Conservation (phyloP, 2,113 vertebrate genomes). For the Otis tarda region DNA sequence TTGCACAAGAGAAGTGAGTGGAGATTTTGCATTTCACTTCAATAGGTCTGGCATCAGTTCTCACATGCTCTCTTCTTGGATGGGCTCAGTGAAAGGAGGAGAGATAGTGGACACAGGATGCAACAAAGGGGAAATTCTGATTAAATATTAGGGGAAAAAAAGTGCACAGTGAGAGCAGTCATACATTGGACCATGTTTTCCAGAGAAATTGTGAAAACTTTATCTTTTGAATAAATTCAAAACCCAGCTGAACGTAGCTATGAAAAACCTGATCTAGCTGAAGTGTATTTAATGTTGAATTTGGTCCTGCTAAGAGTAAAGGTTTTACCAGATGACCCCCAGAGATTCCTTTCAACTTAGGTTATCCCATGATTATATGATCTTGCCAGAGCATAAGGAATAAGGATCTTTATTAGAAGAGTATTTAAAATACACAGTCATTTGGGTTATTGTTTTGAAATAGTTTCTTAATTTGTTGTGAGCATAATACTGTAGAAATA, state of each 20-base stretch:
- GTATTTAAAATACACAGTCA: background rate
- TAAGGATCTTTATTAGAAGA: background rate
- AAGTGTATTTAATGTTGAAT: background rate
- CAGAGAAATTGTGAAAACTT: background rate
- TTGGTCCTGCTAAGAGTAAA: background rate
- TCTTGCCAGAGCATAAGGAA: background rate
- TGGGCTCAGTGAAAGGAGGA: background rate
- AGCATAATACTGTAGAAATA: background rate
- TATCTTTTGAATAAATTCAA: background rate
- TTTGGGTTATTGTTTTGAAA: background rate
- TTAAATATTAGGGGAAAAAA: background rate
- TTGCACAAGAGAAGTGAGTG: background rate
- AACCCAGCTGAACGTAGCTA: background rate
- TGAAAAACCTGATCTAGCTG: background rate
- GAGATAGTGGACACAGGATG: background rate
- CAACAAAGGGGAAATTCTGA: background rate
- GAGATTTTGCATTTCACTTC: background rate
- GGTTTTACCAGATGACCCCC: background rate
- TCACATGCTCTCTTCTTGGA: rapidly evolving
- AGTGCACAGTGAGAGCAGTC: background rate
- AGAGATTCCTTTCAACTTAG: background rate
- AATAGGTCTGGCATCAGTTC: background rate
- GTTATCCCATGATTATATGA: background rate
- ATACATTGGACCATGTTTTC: background rate
- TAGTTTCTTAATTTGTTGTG: background rate